Evolutionary conservation across 2,113 vertebrate genomes (phyloP), one percentile per base, ranked within the genome.

Genomic region (Silurus glanis): DNA sequence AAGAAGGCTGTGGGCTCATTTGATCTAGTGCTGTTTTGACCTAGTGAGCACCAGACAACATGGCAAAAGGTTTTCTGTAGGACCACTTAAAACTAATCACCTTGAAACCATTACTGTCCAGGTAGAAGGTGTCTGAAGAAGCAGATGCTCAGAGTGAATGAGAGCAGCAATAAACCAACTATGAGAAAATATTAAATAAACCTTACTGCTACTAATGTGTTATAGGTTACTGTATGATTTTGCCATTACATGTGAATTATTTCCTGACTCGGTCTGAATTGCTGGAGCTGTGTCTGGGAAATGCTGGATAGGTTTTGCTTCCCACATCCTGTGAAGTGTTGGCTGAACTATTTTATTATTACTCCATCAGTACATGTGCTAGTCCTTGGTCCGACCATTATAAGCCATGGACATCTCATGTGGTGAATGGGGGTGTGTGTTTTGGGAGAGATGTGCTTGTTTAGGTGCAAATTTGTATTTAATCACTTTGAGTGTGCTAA

Each of bases 261-360:
- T 83, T 59, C 72, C 64, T 88, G 51, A 88, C 87, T 59, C 45
- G 61, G 49, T 86, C 81, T 85, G 86, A 83, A 53, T 79, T 58
- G 62, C 25, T 81, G 49, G 71, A 84, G 59, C 69, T 82, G 25
- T 74, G 28, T 25, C 56, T 80, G 56, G 83, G 82, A 85, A 56
- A 85, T 61, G 4, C 49, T 80, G 75, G 58, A 75, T 62, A 84
- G 86, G 86, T 90, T 84, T 87, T 88, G 69, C 78, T 79, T 69
- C 19, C 87, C 87, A 86, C 87, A 90, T 86, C 87, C 89, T 88
- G 89, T 88, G 69, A 66, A 86, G 83, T 64, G 19, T 79, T 88
- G 37, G 76, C 84, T 80, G 17, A 37, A 56, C 25, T 82, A 28
- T 74, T 59, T 37, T 45, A 82, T 62, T 76, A 37, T 49, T 19